A percentile compares a stretch with the other conserved stretches of the same genome.
phyloP scores from a whole-genome alignment of 2,797 vertebrate genomes.

The Chiroxiphia lanceolata region DNA sequence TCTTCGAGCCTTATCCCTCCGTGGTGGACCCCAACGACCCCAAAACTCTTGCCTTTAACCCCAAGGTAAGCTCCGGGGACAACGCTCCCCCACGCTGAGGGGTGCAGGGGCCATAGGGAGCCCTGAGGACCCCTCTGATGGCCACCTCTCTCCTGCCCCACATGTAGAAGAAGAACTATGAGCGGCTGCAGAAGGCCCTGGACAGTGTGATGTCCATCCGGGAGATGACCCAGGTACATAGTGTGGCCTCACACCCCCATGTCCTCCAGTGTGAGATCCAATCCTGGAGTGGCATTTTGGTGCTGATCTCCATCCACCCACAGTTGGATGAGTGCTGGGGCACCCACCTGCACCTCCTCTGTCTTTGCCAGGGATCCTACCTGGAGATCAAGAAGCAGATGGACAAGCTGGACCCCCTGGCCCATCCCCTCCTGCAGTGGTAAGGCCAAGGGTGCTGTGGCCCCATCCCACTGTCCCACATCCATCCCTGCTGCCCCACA shows the following conservation, averaged over 20 bases:
- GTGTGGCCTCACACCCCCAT: rapidly evolving
- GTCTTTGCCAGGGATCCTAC: slow-evolving; percentile 89
- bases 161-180: slow-evolving; percentile 97
- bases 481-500: not conserved
- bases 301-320: not conserved
- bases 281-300: not conserved
- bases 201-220: slow-evolving; percentile 99
- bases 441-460: not conserved
- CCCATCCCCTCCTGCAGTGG: slow-evolving; percentile 96
- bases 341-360: not conserved
- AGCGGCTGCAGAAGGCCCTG: slow-evolving; percentile 97
- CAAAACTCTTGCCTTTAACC: slow-evolving; percentile 98
- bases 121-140: not conserved
- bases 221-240: slow-evolving; percentile 97
- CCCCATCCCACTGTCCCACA: not conserved
- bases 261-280: rapidly evolving
- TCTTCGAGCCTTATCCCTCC: slow-evolving; percentile 98
- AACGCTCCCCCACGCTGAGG: rapidly evolving
- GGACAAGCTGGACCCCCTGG: slow-evolving; percentile 97
- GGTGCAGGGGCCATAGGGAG: not conserved
- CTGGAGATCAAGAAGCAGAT: slow-evolving; percentile 99
- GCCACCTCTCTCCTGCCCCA: not conserved
- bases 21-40: slow-evolving; percentile 98
- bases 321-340: not conserved
- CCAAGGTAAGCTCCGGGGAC: slow-evolving; percentile 81